Percentiles rank a stretch among this genome's conserved stretches.
These are phyloP conservation scores for Cartodere bifasciata DNA, from an alignment of 2,888 invertebrate genomes.

Conservation along the genomic window DNA sequence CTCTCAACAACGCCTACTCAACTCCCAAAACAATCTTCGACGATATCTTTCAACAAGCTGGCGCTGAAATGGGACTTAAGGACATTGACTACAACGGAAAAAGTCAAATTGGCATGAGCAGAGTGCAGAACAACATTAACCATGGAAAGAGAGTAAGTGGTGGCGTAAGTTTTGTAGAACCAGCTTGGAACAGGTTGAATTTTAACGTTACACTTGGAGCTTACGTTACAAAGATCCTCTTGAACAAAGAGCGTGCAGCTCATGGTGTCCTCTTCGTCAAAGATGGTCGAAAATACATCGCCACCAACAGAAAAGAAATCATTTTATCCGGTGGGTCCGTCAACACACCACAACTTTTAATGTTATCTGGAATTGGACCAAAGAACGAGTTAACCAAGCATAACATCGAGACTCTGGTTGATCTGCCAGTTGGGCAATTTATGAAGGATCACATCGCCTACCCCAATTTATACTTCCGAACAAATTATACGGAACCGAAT, in stretches of 20 bases:
- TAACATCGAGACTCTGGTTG: constrained; percentile 12
- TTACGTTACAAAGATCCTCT: constrained; percentile 12
- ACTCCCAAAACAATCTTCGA: constrained; percentile 9
- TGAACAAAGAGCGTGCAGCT: constrained; percentile 22
- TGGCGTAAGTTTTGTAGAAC: constrained; percentile 12
- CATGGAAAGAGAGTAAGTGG: constrained; percentile 14
- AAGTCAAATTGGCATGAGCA: constrained; percentile 10
- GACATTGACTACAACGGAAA: constrained; percentile 14
- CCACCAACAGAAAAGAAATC: constrained; percentile 12
- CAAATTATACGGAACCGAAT: constrained; percentile 13
- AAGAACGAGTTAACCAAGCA: constrained; percentile 11
- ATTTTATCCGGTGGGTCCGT: constrained; percentile 13
- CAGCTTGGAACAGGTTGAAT: constrained; percentile 12
- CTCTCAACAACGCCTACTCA: constrained; percentile 13
- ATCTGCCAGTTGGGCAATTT: constrained; percentile 16
- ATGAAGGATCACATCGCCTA: constrained; percentile 17
- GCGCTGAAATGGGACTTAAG: constrained; percentile 24
- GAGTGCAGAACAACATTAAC: constrained; percentile 11
- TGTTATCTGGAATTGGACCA: constrained; percentile 15
- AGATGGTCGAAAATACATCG: constrained; percentile 11
- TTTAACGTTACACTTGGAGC: constrained; percentile 11
- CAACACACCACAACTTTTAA: constrained; percentile 14
- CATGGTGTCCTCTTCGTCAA: constrained; percentile 13
- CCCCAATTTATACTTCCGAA: constrained; percentile 12
- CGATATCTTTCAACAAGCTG: constrained; percentile 10